Evolutionary conservation across 2,888 invertebrate species (phyloP).

Genomic region (Tenthredo livida): DNA sequence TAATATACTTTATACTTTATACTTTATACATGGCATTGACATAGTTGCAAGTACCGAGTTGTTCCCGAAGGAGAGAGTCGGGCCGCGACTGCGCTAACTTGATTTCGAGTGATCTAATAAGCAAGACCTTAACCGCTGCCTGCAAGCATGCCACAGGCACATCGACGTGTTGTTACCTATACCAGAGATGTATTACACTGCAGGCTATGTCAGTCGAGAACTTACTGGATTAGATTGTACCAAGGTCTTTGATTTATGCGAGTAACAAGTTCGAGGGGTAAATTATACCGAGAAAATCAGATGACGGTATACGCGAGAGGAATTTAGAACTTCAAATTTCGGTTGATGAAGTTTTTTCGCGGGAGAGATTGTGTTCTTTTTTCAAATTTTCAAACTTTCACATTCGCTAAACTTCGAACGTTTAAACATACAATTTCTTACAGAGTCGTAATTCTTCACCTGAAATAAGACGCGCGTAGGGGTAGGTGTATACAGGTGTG

Average conservation of each 20-base stretch:
- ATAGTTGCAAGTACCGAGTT: slow-evolving; percentile 15
- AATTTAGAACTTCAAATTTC: neutral
- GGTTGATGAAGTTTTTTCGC: neutral
- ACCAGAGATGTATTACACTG: neutral
- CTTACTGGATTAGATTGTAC: slow-evolving; percentile 9
- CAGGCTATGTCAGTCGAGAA: neutral
- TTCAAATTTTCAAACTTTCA: no score
- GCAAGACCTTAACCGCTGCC: slow-evolving; percentile 28
- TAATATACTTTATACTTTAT: no score
- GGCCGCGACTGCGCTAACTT: slow-evolving; percentile 24
- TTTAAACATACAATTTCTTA: no score
- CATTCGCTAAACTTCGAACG: no score
- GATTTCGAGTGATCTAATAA: slow-evolving; percentile 46
- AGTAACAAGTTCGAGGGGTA: neutral
- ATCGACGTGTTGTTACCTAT: slow-evolving; percentile 11
- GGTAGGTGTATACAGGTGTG: neutral
- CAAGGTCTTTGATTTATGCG: neutral
- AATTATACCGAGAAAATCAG: neutral
- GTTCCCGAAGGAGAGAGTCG: neutral
- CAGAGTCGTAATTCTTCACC: neutral
- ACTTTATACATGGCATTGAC: slow-evolving; percentile 12
- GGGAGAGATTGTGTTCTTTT: neutral
- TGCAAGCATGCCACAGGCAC: neutral
- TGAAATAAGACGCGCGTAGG: neutral
- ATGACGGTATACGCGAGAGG: neutral